Percentiles rank a stretch among this genome's conserved stretches.
Conservation (phyloP, 1,140 invertebrate genomes). For the Drosophila quadrilineata region DNA sequence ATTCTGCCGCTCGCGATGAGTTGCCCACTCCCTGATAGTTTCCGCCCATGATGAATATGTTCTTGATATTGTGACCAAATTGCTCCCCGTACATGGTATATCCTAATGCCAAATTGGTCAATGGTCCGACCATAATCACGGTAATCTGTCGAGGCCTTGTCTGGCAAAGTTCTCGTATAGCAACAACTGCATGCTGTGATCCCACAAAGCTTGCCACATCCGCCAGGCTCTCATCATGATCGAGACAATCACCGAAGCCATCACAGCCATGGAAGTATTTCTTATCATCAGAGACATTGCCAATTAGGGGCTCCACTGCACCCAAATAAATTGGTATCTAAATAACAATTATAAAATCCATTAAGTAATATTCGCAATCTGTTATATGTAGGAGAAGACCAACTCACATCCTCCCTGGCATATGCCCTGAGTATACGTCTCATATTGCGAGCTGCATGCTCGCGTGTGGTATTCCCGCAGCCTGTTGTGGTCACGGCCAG, state of each 20-base stretch:
- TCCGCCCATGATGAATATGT: slow-evolving; percentile 89
- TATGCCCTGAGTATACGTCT: slow-evolving; percentile 83
- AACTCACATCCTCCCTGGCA: slow-evolving; percentile 82
- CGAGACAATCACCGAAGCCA: slow-evolving; percentile 85
- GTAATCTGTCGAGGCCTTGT: slow-evolving; percentile 82
- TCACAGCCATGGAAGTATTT: slow-evolving; percentile 83
- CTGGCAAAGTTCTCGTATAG: slow-evolving; percentile 82
- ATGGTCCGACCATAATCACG: slow-evolving; percentile 86
- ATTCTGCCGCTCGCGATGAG: slow-evolving; percentile 87
- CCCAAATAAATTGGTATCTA: slow-evolving; percentile 87
- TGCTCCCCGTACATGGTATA: slow-evolving; percentile 85
- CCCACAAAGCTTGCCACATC: slow-evolving; percentile 44
- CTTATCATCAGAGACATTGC: slow-evolving; percentile 39
- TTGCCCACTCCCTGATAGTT: slow-evolving; percentile 88
- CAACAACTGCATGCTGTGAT: slow-evolving; percentile 69
- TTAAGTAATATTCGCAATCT: neutral
- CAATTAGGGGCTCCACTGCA: slow-evolving; percentile 82
- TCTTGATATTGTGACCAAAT: slow-evolving; percentile 84
- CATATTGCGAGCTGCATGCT: slow-evolving; percentile 85
- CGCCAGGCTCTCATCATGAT: neutral
- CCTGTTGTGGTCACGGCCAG: slow-evolving; percentile 85
- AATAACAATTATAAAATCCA: neutral
- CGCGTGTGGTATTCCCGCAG: slow-evolving; percentile 84
- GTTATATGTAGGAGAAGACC: too few relatives aligned
- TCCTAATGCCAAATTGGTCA: slow-evolving; percentile 90